Base-by-base conservation (phyloP, 2,888 invertebrate species). In the Dorcus hopei region DNA sequence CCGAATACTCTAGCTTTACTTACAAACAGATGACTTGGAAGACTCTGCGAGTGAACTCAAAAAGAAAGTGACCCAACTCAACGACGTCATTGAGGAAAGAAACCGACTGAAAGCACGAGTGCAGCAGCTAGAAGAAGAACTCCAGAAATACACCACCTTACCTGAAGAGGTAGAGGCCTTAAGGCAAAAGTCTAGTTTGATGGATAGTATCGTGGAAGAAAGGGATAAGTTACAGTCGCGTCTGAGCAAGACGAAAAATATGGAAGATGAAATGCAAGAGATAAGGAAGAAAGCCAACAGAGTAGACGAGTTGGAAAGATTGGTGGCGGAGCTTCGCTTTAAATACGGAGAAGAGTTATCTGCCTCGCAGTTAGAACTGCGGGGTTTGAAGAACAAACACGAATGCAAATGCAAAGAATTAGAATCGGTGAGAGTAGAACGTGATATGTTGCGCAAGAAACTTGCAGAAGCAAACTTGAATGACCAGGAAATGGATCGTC, bases 151-250 rank as follows among this genome's bases (percentile, higher is more conserved):
- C 56, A 63, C 61, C 2, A 68, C 69, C 55, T 58, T 72, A 19
- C 70, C 74, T 0, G 68, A 69, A 38, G 71, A 74, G 52, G 47
- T 75, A 8, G 70, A 71, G 11, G 59, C 61, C 2, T 70, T 72
- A 47, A 69, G 63, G 52, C 65, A 66, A 39, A 63, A 65, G 52
- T 70, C 72, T 1, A 45, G 69, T 41, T 67, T 72, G 63, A 45
- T 75, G 38, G 74, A 75, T 49, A 61, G 57, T 41, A 66, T 71
- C 4, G 45, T 74, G 53, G 63, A 68, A 42, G 74, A 77, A 66
- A 57, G 72, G n/a, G 70, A 74, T 41, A 59, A 61, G 40, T 58
- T 77, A n/a, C 66, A 71, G 33, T 63, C 63, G 52, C 65, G 73
- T 40, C 64, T 77, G 14, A 68, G 70, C 41, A 38, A 57, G 52